Percentiles rank a stretch among this genome's conserved stretches.
Evolutionary conservation across 2,797 vertebrate species (phyloP).

Genomic region (Platalea minor): DNA sequence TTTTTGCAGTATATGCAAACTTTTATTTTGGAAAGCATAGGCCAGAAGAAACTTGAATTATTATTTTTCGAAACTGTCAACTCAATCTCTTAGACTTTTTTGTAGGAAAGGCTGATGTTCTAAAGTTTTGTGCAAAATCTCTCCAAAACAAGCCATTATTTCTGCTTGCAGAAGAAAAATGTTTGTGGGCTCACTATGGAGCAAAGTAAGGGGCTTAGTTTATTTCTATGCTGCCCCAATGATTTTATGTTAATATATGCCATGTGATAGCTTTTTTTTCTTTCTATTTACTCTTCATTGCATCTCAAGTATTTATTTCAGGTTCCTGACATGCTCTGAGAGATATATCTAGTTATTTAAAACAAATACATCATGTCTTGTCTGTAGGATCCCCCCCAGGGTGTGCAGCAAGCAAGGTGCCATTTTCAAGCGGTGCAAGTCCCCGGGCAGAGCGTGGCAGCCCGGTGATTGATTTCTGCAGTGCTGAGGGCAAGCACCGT

Average conservation of each 20-base stretch:
- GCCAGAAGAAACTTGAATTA: neutral
- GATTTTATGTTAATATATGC: neutral
- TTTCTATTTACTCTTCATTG: neutral
- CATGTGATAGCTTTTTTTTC: neutral
- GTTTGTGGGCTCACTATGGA: neutral
- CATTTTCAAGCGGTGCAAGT: neutral
- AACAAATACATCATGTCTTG: constrained; percentile 25
- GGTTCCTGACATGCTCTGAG: neutral
- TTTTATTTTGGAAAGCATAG: neutral
- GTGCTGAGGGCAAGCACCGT: neutral
- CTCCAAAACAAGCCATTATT: neutral
- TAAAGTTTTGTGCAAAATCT: neutral
- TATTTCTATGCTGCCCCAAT: neutral
- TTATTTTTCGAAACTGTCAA: neutral
- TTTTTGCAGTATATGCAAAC: neutral
- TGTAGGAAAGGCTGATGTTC: neutral
- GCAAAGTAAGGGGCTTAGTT: neutral
- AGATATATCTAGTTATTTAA: neutral
- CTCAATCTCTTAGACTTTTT: neutral
- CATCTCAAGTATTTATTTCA: neutral
- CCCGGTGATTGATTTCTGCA: constrained; percentile 1
- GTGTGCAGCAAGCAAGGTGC: neutral
- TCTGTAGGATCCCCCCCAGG: neutral
- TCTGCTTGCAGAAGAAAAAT: neutral
- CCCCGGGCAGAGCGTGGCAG: rapidly evolving